Evolutionary conservation across 2,888 invertebrate species (phyloP), one percentile per base, ranked within the genome.

Genomic region (Vandiemenella viatica): DNA sequence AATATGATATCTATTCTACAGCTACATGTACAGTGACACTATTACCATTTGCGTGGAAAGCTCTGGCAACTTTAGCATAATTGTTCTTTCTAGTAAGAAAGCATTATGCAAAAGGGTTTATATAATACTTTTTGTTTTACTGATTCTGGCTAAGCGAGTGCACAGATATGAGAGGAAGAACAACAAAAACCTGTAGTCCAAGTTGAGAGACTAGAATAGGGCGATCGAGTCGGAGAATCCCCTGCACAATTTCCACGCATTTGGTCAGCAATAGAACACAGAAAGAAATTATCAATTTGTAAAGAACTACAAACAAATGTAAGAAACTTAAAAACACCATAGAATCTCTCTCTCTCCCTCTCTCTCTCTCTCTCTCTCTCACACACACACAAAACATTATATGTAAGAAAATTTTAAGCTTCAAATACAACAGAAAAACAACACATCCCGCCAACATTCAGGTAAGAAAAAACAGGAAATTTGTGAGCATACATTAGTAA

Each of bases 131-230:
- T 13, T 47, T 32, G 18, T 42, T 47, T 45, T n/a, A 45, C 26
- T 26, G 16, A 10, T 16, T 43, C 42, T 15, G 40, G 47, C 50
- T 44, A 53, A 51, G 53, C 49, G 49, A 45, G 53, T 50, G 50
- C 53, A 53, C 49, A 43, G 48, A 37, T 37, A 37, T 45, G 37
- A 53, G 40, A 50, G 37, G 22, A 45, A 49, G 46, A 49, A 53
- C 37, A 23, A 23, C 43, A 53, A 45, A 53, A 53, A 60, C 60
- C 61, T 60, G 60, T 58, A 55, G 61, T 61, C 60, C 61, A 61
- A 54, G 61, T 59, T 55, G 60, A 58, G 50, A 59, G 55, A 57
- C 58, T 58, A 55, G 57, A 55, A 53, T 57, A 56, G 46, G 58
- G 57, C 50, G 58, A 56, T 49, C 57, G 53, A 49, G 56, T 53